These are phyloP conservation scores for Desmodus rotundus DNA, from an alignment of 2,113 vertebrate species.

Conservation along the genomic window DNA sequence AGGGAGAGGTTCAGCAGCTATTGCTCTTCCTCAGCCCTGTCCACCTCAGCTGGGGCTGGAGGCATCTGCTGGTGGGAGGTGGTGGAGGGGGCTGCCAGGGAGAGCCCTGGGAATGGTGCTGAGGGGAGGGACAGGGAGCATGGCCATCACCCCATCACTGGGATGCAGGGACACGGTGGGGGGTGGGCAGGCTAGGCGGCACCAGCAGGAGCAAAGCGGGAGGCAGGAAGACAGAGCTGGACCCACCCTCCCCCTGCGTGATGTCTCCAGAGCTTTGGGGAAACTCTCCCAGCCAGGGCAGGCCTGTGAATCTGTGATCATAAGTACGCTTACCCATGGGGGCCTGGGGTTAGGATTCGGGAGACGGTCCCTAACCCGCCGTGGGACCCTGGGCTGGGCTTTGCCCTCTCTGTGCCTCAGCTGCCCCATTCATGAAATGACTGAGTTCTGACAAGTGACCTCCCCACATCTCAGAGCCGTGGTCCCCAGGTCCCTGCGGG, in stretches of 20 bases:
- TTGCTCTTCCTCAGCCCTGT: background rate
- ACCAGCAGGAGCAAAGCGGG: rapidly evolving
- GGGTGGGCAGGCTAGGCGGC: background rate
- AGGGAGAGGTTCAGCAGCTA: conserved; percentile 36
- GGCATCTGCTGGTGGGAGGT: background rate
- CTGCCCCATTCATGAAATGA: background rate
- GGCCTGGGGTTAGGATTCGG: background rate
- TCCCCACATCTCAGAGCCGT: background rate
- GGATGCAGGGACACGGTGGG: background rate
- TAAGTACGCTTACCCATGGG: rapidly evolving
- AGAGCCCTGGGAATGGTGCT: background rate
- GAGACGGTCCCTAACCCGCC: background rate
- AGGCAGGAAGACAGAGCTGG: background rate
- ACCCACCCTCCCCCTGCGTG: background rate
- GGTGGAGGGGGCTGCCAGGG: background rate
- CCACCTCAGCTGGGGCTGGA: background rate
- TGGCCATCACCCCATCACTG: too few relatives aligned
- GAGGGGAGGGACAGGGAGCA: background rate
- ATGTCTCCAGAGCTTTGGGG: background rate
- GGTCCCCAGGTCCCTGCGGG: rapidly evolving
- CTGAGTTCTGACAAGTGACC: background rate
- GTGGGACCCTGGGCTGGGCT: background rate
- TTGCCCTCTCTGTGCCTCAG: background rate
- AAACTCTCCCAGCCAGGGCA: background rate
- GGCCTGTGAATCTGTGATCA: rapidly evolving